A percentile compares a stretch with the other conserved stretches of the same genome.
Evolutionary conservation across 2,888 invertebrate species (phyloP).

Genomic region (Sphaeridia pumilis): DNA sequence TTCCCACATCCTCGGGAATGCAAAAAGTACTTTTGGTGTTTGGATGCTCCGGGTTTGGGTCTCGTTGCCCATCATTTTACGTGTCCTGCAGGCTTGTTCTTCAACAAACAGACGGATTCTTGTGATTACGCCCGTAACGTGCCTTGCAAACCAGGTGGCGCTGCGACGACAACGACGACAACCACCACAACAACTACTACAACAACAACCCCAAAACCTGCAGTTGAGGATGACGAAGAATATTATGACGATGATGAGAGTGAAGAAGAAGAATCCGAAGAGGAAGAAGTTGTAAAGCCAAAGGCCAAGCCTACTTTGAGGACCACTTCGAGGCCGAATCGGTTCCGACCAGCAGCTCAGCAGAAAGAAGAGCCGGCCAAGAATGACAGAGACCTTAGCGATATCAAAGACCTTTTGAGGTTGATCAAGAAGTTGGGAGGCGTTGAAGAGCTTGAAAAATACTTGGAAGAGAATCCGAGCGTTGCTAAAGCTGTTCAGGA

Average conservation of each 20-base stretch:
- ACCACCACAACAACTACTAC: conserved; percentile 45
- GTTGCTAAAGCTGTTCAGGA: conserved; percentile 31
- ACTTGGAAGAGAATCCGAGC: conserved; percentile 35
- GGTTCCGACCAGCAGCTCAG: conserved; percentile 2
- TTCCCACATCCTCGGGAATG: conserved; percentile 83
- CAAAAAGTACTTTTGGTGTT: conserved; percentile 89
- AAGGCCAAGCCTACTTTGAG: conserved; percentile 12
- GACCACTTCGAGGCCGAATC: conserved; percentile 1
- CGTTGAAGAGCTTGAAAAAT: conserved; percentile 65
- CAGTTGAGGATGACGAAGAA: conserved; percentile 35
- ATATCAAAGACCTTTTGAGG: conserved; percentile 31
- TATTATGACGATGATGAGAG: conserved; percentile 45
- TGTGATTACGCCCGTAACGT: conserved; percentile 87
- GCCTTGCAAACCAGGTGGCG: conserved; percentile 36
- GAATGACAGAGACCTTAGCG: conserved; percentile 33
- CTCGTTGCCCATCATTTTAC: conserved; percentile 86
- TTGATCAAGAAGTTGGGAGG: conserved; percentile 47
- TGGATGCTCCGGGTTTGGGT: conserved; percentile 77
- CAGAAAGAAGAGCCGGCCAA: conserved; percentile 20
- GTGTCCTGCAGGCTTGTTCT: conserved; percentile 80
- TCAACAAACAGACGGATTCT: conserved; percentile 82
- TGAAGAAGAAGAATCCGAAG: conserved; percentile 41
- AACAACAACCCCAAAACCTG: conserved; percentile 37
- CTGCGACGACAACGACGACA: conserved; percentile 33
- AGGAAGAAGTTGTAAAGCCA: conserved; percentile 21